These are phyloP conservation scores for Etheostoma nigrum DNA, from an alignment of 2,797 vertebrate genomes.

Conservation along the genomic window DNA sequence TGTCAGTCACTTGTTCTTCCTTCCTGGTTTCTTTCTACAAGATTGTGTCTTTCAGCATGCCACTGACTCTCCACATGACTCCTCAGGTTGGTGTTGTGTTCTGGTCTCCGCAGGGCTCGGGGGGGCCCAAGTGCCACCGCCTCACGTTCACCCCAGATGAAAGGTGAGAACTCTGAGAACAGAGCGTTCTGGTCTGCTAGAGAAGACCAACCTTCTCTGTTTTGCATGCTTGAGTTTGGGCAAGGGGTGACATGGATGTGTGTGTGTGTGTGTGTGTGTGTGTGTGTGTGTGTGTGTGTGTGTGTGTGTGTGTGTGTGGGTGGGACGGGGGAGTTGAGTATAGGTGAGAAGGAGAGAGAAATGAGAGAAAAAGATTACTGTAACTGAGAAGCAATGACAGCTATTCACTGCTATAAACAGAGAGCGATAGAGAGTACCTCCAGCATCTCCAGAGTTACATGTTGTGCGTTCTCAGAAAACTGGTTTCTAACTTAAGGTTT, in stretches of 20 bases:
- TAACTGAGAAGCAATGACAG: slow-evolving; percentile 57
- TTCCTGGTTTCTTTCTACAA: slow-evolving; percentile 47
- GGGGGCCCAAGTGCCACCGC: slow-evolving; percentile 66
- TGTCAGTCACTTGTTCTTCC: slow-evolving; percentile 59
- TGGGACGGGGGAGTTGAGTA: slow-evolving; percentile 11
- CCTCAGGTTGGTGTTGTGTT: slow-evolving; percentile 73
- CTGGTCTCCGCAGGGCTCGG: slow-evolving; percentile 69
- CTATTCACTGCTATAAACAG: slow-evolving; percentile 13
- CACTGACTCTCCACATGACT: slow-evolving; percentile 43
- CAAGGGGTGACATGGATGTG: slow-evolving; percentile 49
- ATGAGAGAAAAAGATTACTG: slow-evolving; percentile 58
- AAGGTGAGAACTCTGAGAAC: slow-evolving; percentile 87
- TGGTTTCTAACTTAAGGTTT: neutral
- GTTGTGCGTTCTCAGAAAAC: neutral
- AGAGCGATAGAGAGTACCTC: neutral
- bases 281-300: neutral
- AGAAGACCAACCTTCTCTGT: slow-evolving; percentile 79
- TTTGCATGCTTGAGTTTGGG: slow-evolving; percentile 83
- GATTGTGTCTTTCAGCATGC: slow-evolving; percentile 58
- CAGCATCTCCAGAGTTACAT: neutral
- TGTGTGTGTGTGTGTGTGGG: no score
- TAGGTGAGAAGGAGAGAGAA: slow-evolving; percentile 53
- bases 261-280: no score
- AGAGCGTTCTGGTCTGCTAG: slow-evolving; percentile 80
- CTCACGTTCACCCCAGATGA: slow-evolving; percentile 79